These are phyloP conservation scores for Karalla daura DNA, from an alignment of 2,797 vertebrate species.

Conservation along the genomic window DNA sequence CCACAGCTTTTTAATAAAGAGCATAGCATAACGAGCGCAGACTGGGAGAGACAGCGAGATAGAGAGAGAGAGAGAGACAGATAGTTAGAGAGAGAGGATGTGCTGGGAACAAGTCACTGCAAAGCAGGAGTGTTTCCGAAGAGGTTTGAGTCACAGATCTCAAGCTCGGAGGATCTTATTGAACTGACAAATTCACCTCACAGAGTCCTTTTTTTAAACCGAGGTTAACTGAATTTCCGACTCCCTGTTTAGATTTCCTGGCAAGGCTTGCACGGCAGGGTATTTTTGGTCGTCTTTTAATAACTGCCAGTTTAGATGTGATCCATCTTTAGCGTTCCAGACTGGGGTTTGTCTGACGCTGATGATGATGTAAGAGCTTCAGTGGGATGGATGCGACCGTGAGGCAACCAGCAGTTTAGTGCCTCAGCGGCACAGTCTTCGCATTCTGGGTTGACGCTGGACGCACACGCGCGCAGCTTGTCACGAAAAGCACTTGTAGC, in stretches of 20 bases:
- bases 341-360: slow-evolving; percentile 54
- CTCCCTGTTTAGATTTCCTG: slow-evolving; percentile 51
- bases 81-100: neutral
- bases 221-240: slow-evolving; percentile 25
- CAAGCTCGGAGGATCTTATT: slow-evolving; percentile 23
- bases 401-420: slow-evolving; percentile 14
- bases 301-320: slow-evolving; percentile 60
- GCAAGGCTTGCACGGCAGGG: slow-evolving; percentile 12
- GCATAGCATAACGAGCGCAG: slow-evolving; percentile 30
- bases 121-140: neutral
- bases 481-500: neutral
- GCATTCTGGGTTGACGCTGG: neutral
- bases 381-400: slow-evolving; percentile 24
- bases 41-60: slow-evolving; percentile 4
- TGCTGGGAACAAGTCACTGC: neutral
- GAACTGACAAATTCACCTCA: slow-evolving; percentile 33
- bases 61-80: slow-evolving; percentile 1
- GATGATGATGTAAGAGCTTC: slow-evolving; percentile 58
- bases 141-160: slow-evolving; percentile 34
- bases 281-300: slow-evolving; percentile 66
- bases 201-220: slow-evolving; percentile 30
- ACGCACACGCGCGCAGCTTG: neutral
- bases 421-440: slow-evolving; percentile 5
- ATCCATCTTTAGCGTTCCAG: slow-evolving; percentile 58
- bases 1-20: slow-evolving; percentile 64